Evolutionary conservation across 2,113 vertebrate species (phyloP), one percentile per base, ranked within the genome.

Genomic region (Thalassoma bifasciatum): DNA sequence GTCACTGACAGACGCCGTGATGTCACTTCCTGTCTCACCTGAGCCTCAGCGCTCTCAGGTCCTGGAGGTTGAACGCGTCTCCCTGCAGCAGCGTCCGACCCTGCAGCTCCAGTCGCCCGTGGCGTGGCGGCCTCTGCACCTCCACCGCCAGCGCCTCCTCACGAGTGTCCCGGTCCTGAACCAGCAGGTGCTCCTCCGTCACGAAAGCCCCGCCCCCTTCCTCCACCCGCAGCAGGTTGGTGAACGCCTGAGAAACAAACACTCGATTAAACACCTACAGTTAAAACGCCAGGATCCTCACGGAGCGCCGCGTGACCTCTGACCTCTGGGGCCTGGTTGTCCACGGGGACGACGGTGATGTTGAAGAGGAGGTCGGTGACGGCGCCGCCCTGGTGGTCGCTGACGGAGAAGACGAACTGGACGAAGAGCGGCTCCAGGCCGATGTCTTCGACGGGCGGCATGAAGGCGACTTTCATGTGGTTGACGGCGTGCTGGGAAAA

Each of bases 391-490:
- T 94, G 91, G n/a, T 92, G 88, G 81, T 95, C 94, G 49, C 83
- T 92, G 59, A 96, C 92, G 2, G 94, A 94, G 87, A 95, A 96
- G 65, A 91, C 75, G 50, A 95, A 96, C 86, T 94, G 94, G 61
- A 95, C 83, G 1, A 88, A 85, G 2, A 95, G 81, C 0, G 67
- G 83, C 19, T 92, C 85, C 0, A 90, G 90, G 0, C 94, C 94
- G 1, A 95, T 93, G 71, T 95, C 94, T 63, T 91, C 91, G 19
- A 92, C 62, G 0, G 94, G 95, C 3, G 94, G 94, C 93, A 95
- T 94, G 86, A 94, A 95, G 17, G 90, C 94, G 54, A 95, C 94
- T 63, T 96, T 95, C 89, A 92, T 82, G 86, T 96, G 94, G 77
- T 90, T 91, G 12, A 79, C 93, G 9, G 94, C 95, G 60, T 94